A percentile compares a stretch with the other conserved stretches of the same genome.
Conservation (phyloP, 2,888 invertebrate genomes). For the Amblyteles armatorius region DNA sequence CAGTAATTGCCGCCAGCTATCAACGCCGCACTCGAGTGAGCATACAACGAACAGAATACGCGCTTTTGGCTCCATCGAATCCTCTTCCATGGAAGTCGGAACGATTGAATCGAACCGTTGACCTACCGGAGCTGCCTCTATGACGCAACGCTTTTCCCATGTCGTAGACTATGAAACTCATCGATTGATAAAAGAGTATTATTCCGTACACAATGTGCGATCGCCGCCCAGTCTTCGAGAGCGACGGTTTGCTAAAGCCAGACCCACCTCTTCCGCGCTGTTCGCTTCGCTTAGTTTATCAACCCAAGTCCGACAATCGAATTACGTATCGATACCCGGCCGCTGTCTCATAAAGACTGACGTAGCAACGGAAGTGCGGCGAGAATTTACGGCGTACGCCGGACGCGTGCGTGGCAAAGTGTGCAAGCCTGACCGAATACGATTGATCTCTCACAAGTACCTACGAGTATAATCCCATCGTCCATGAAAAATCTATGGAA, state of each 20-base stretch:
- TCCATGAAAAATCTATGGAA: too few relatives aligned
- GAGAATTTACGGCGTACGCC: background rate
- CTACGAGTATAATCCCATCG: background rate
- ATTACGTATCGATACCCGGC: background rate
- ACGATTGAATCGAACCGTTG: background rate
- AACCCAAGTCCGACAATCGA: background rate
- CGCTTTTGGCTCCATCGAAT: background rate
- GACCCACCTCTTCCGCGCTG: conserved; percentile 5
- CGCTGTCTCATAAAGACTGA: background rate
- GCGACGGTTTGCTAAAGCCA: background rate
- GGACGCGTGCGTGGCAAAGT: background rate
- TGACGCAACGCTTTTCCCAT: background rate
- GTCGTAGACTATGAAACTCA: background rate
- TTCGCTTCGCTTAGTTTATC: background rate
- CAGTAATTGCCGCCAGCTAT: too few relatives aligned
- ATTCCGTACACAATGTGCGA: background rate
- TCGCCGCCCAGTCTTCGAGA: background rate
- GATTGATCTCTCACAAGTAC: background rate
- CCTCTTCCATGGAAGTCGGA: background rate
- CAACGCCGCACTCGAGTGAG: background rate
- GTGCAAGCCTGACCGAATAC: background rate
- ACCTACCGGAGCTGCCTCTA: background rate
- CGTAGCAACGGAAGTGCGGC: background rate
- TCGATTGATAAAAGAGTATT: background rate
- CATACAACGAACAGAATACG: background rate